A percentile compares a stretch with the other conserved stretches of the same genome.
Conservation (phyloP, 2,797 vertebrate species). For the Anguilla anguilla region DNA sequence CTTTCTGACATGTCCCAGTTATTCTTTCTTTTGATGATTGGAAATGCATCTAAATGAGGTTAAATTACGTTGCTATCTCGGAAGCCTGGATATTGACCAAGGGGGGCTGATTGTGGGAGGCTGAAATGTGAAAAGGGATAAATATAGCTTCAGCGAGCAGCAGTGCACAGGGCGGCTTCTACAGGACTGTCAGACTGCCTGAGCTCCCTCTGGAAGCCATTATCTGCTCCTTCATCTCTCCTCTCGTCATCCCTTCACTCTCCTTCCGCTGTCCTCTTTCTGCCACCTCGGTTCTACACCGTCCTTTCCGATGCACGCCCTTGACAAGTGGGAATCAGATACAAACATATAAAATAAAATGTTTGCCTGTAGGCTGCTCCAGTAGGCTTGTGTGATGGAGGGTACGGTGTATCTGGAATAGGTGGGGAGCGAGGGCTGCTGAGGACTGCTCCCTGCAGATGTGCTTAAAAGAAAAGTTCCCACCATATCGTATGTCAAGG, state of each 20-base stretch:
- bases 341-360: background rate
- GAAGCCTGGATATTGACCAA: background rate
- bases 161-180: background rate
- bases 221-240: slow-evolving; percentile 4
- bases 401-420: background rate
- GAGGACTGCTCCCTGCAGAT: slow-evolving; percentile 25
- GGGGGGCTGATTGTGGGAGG: background rate
- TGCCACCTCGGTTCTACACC: background rate
- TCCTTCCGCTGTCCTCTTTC: background rate
- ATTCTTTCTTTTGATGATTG: background rate
- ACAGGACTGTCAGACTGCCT: background rate
- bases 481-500: slow-evolving; percentile 24
- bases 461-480: slow-evolving; percentile 33
- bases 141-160: slow-evolving; percentile 3
- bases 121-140: background rate
- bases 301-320: background rate
- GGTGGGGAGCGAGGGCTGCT: background rate
- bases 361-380: background rate
- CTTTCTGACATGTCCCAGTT: background rate
- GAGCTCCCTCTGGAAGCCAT: background rate
- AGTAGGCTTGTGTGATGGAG: background rate
- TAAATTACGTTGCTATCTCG: background rate
- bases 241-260: too few relatives aligned
- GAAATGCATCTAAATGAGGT: background rate
- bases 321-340: background rate